These are phyloP conservation scores for Arge pagana DNA, from an alignment of 2,888 invertebrate genomes.

Conservation along the genomic window DNA sequence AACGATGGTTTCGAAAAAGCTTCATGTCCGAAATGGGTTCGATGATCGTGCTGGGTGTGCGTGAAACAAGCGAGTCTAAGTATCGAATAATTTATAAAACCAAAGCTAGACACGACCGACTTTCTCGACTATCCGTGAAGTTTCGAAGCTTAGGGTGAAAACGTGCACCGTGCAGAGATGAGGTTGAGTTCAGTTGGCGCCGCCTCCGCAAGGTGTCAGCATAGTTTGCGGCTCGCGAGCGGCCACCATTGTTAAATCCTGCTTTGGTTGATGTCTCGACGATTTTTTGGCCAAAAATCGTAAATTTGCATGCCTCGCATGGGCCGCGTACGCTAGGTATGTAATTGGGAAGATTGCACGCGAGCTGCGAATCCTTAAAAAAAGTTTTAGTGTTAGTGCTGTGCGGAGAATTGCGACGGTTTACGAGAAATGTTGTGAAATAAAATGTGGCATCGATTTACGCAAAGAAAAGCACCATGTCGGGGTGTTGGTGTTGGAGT, in stretches of 20 bases:
- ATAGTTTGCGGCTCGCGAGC: conserved; percentile 40
- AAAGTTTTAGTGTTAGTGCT: conserved; percentile 8
- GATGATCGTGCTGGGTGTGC: too few species aligned
- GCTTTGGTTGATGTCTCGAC: conserved; percentile 54
- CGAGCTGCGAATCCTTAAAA: background rate
- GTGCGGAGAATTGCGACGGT: conserved; percentile 4
- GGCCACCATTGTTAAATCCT: conserved; percentile 56
- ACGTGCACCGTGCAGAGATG: conserved; percentile 8
- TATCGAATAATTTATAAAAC: too few species aligned
- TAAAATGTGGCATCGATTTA: conserved; percentile 50
- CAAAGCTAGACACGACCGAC: too few species aligned
- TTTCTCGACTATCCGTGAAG: too few species aligned
- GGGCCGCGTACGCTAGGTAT: conserved; percentile 47
- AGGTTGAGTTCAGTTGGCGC: conserved; percentile 29
- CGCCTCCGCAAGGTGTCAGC: conserved; percentile 51
- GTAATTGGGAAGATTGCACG: conserved; percentile 30
- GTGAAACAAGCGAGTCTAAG: too few species aligned
- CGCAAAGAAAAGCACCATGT: conserved; percentile 38
- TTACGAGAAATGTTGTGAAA: conserved; percentile 37
- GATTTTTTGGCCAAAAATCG: conserved; percentile 48
- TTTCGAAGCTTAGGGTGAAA: too few species aligned
- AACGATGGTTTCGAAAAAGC: too few species aligned
- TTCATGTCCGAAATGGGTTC: too few species aligned
- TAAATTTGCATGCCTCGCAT: conserved; percentile 45
- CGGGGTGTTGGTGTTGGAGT: conserved; percentile 44